phyloP scores from a whole-genome alignment of 1,140 invertebrate genomes.

The Drosophila tropicalis region DNA sequence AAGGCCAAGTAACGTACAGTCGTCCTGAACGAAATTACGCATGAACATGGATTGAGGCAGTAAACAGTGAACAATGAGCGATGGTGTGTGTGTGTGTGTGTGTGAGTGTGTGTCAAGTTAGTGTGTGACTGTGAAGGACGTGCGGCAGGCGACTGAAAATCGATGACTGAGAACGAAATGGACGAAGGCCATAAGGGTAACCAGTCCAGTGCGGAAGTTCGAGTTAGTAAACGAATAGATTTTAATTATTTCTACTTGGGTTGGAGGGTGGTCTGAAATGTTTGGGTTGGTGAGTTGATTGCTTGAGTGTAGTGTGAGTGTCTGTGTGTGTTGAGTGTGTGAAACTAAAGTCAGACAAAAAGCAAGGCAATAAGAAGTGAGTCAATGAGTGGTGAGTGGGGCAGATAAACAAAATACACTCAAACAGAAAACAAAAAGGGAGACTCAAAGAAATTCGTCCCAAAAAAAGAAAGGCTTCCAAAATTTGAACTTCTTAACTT shows the following conservation, averaged over 20 bases:
- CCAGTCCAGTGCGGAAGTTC: slow-evolving; percentile 48
- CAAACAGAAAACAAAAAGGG: background rate
- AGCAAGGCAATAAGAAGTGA: slow-evolving; percentile 4
- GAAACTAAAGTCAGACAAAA: slow-evolving; percentile 3
- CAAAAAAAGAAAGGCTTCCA: background rate
- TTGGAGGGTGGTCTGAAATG: slow-evolving; percentile 19
- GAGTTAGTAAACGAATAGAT: slow-evolving; percentile 68
- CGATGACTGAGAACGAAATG: slow-evolving; percentile 49
- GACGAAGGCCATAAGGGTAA: slow-evolving; percentile 36
- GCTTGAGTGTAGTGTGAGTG: slow-evolving; percentile 1
- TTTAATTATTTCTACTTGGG: slow-evolving; percentile 68
- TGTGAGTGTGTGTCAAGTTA: slow-evolving; percentile 24
- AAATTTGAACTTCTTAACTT: too few species aligned
- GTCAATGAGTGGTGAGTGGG: background rate
- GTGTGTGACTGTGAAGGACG: slow-evolving; percentile 36
- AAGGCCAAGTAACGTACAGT: background rate
- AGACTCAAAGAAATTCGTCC: background rate
- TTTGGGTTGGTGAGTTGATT: background rate
- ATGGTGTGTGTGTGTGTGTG: background rate
- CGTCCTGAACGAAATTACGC: slow-evolving; percentile 18
- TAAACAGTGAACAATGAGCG: background rate
- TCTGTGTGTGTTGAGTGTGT: slow-evolving; percentile 14
- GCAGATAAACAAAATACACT: background rate
- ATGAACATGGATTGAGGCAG: background rate
- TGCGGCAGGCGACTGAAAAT: slow-evolving; percentile 64